Evolutionary conservation across 2,113 vertebrate genomes (phyloP).

Genomic region (Clarias macrocephalus): DNA sequence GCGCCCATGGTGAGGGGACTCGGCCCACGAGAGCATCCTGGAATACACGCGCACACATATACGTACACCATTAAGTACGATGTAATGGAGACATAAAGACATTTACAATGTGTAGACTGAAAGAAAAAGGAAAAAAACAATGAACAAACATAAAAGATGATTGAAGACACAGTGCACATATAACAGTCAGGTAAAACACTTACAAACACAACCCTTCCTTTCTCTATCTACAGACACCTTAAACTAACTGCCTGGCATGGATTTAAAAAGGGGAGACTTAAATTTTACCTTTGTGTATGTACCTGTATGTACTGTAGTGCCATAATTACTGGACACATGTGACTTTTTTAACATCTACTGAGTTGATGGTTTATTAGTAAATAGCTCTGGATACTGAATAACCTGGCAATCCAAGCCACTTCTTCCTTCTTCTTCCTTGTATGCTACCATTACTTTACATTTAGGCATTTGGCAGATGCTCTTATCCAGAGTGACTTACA

Average conservation of each 20-base stretch:
- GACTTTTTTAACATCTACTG: neutral
- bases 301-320: too few relatives aligned
- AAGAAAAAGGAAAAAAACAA: constrained; percentile 21
- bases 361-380: neutral
- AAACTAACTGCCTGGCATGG: neutral
- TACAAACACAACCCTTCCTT: neutral
- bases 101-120: neutral
- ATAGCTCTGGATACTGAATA: neutral
- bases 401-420: neutral
- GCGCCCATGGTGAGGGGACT: constrained; percentile 98
- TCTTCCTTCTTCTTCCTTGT: too few relatives aligned
- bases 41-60: constrained; percentile 51
- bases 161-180: neutral
- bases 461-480: too few relatives aligned
- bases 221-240: neutral
- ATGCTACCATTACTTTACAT: too few relatives aligned
- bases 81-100: neutral
- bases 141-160: constrained; percentile 2
- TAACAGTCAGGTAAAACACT: neutral
- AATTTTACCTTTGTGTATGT: neutral
- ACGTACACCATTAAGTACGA: neutral
- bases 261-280: neutral
- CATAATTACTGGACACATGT: neutral
- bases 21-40: constrained; percentile 94
- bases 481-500: too few relatives aligned